Conservation (phyloP, 2,113 vertebrate species). For the Peucedramus taeniatus region DNA sequence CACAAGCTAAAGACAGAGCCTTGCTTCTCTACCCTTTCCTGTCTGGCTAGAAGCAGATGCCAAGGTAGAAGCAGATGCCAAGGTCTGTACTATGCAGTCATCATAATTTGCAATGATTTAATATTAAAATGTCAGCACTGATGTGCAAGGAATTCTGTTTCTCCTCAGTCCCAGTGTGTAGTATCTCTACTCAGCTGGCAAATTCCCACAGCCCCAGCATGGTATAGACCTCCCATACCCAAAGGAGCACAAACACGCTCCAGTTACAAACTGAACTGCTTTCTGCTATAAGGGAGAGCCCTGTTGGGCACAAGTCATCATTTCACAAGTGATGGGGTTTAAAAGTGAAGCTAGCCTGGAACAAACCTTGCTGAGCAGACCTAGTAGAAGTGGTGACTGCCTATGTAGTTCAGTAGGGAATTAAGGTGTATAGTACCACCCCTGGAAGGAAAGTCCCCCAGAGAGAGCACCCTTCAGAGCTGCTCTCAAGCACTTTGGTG, state of each 20-base stretch:
- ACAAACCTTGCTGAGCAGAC: background rate
- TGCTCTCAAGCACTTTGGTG: background rate
- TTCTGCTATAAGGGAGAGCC: background rate
- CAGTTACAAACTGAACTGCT: background rate
- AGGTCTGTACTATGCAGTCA: background rate
- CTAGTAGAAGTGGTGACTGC: background rate
- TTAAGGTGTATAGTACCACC: background rate
- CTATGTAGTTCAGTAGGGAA: too few species aligned
- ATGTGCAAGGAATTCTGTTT: background rate
- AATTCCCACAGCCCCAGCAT: background rate
- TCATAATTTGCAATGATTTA: background rate
- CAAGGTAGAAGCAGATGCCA: background rate
- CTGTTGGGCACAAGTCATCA: background rate
- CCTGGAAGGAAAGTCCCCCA: background rate
- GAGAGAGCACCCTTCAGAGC: fast-evolving
- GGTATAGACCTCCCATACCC: background rate
- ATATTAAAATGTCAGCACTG: background rate
- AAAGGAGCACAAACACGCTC: background rate
- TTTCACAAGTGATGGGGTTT: background rate
- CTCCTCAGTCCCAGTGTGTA: background rate
- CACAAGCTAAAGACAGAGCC: background rate
- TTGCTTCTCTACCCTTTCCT: background rate
- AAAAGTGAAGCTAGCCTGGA: background rate
- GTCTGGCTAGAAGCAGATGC: background rate
- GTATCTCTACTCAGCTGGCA: background rate